phyloP scores from a whole-genome alignment of 2,888 invertebrate genomes.

The Ormyrus nitidulus region DNA sequence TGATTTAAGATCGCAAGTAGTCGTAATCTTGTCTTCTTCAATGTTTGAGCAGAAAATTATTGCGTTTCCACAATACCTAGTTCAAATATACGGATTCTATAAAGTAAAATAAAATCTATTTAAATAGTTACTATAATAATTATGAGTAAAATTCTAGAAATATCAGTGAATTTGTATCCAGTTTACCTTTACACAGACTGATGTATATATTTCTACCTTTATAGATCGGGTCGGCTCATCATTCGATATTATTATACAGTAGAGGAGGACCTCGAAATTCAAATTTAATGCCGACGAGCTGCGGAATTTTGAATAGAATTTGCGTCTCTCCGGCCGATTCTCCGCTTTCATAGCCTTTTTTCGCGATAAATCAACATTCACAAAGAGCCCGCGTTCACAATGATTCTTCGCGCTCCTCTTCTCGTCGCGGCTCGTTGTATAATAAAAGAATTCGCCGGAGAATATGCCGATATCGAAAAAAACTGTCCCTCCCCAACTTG shows the following conservation, averaged over 20 bases:
- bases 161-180: too few species aligned
- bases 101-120: too few species aligned
- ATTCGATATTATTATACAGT: constrained; percentile 25
- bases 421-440: constrained; percentile 10
- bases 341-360: constrained; percentile 6
- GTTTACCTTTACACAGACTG: too few species aligned
- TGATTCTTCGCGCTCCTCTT: neutral
- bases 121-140: too few species aligned
- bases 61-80: too few species aligned
- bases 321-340: neutral
- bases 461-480: constrained; percentile 9
- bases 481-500: neutral
- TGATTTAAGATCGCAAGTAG: too few species aligned
- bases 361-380: constrained; percentile 30
- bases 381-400: constrained; percentile 20
- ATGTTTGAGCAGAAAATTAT: too few species aligned
- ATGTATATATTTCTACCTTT: too few species aligned
- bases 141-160: too few species aligned
- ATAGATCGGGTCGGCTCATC: too few species aligned
- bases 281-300: constrained; percentile 24
- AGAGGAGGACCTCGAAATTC: constrained; percentile 24
- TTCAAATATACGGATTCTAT: too few species aligned
- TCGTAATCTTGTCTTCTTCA: too few species aligned
- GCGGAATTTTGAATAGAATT: constrained; percentile 31
- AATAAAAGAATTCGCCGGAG: constrained; percentile 13